Conservation (phyloP, 2,797 vertebrate genomes). For the Anas bahamensis region DNA sequence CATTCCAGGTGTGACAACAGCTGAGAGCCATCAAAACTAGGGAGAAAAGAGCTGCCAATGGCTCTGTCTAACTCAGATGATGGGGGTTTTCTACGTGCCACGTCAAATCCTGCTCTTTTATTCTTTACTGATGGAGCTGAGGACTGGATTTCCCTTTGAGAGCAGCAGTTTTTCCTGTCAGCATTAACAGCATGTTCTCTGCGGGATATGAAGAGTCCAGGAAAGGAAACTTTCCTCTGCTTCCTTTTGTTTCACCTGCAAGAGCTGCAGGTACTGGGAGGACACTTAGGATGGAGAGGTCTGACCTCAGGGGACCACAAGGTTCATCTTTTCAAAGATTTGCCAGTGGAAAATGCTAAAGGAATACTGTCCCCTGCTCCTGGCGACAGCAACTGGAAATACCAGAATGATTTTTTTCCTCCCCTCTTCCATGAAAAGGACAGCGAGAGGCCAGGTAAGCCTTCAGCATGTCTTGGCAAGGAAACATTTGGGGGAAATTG, state of each 20-base stretch:
- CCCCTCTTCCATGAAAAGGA: background rate
- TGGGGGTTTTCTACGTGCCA: background rate
- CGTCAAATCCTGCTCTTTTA: background rate
- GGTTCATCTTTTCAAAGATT: background rate
- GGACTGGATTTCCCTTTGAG: background rate
- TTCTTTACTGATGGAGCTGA: background rate
- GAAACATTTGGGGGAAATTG: background rate
- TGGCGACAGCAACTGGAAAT: background rate
- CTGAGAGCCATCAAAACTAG: background rate
- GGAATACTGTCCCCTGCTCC: background rate
- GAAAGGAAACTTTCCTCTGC: background rate
- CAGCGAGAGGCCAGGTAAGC: background rate
- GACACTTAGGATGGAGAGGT: fast-evolving
- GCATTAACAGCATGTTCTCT: background rate
- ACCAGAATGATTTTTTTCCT: background rate
- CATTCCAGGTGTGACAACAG: slow-evolving; percentile 22
- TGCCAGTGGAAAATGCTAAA: background rate
- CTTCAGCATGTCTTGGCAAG: background rate
- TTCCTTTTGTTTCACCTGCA: background rate
- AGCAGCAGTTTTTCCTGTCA: background rate
- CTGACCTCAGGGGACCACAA: background rate
- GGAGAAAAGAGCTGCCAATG: background rate
- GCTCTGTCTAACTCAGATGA: background rate
- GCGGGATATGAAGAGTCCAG: background rate
- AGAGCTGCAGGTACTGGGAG: background rate